Evolutionary conservation across 1,140 invertebrate genomes (phyloP).

Genomic region (Conopomorpha cramerella): DNA sequence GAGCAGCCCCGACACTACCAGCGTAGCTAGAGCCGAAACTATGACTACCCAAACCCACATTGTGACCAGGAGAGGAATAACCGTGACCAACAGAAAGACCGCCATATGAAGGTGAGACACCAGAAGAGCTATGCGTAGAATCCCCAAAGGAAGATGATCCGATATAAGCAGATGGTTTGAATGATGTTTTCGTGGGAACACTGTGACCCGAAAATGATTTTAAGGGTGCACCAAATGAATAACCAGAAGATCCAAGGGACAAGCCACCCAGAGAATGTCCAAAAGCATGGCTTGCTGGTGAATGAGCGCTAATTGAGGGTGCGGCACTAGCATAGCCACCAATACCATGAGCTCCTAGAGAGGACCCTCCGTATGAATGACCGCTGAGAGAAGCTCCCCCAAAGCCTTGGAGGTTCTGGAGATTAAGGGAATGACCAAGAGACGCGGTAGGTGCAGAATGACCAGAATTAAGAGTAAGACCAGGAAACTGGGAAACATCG

Average conservation of each 20-base stretch:
- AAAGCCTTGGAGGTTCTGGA: no score
- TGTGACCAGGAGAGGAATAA: slow-evolving; percentile 12
- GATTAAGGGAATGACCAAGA: slow-evolving; percentile 9
- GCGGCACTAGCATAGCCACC: slow-evolving; percentile 4
- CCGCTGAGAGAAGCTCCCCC: not conserved
- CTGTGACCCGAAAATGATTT: slow-evolving; percentile 15
- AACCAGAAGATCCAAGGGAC: not conserved
- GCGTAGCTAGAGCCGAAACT: slow-evolving; percentile 25
- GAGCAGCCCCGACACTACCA: slow-evolving; percentile 20
- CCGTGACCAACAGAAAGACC: slow-evolving; percentile 19
- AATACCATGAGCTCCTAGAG: slow-evolving; percentile 3
- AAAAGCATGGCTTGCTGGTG: slow-evolving; percentile 1
- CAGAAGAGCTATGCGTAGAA: slow-evolving; percentile 20
- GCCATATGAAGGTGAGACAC: slow-evolving; percentile 31
- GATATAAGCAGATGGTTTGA: slow-evolving; percentile 43
- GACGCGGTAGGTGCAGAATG: slow-evolving; percentile 6
- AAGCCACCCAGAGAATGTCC: slow-evolving; percentile 5
- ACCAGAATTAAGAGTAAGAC: slow-evolving; percentile 5
- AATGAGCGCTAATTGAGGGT: no score
- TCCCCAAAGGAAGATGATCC: slow-evolving; percentile 35
- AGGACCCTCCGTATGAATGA: slow-evolving; percentile 1
- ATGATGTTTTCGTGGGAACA: slow-evolving; percentile 30
- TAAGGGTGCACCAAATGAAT: not conserved
- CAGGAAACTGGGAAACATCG: not conserved
- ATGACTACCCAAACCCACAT: not conserved